Percentiles rank a stretch among this genome's conserved stretches.
phyloP scores from a whole-genome alignment of 2,888 invertebrate species.

The Drosophila demipolita region DNA sequence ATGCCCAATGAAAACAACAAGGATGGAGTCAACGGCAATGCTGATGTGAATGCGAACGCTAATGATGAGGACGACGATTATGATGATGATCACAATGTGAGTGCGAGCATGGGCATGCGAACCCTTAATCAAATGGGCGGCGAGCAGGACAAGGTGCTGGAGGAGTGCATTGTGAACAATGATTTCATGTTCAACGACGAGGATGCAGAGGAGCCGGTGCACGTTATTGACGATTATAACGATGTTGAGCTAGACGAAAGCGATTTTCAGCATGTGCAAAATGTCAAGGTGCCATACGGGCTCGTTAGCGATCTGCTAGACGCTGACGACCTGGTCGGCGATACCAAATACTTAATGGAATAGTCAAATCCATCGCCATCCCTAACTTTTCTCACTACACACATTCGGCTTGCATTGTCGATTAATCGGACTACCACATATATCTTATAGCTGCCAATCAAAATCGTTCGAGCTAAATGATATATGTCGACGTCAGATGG shows the following conservation, averaged over 20 bases:
- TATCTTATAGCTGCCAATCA: neutral
- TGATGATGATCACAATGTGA: slow-evolving; percentile 31
- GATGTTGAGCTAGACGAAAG: slow-evolving; percentile 53
- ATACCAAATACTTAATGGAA: slow-evolving; percentile 63
- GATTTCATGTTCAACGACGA: slow-evolving; percentile 73
- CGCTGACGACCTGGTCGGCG: slow-evolving; percentile 56
- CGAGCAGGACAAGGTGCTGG: slow-evolving; percentile 63
- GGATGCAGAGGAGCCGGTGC: slow-evolving; percentile 38
- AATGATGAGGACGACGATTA: slow-evolving; percentile 17
- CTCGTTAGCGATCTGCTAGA: slow-evolving; percentile 56
- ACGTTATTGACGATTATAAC: slow-evolving; percentile 35
- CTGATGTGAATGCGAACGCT: neutral
- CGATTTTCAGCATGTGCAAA: slow-evolving; percentile 50
- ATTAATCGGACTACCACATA: slow-evolving; percentile 2
- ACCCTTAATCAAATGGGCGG: slow-evolving; percentile 30
- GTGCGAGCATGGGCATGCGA: slow-evolving; percentile 24
- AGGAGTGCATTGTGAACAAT: slow-evolving; percentile 76
- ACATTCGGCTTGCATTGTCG: neutral
- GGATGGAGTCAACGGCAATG: neutral
- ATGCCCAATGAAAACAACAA: slow-evolving; percentile 10
- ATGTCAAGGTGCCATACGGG: slow-evolving; percentile 51
- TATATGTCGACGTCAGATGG: neutral
- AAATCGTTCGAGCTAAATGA: neutral
- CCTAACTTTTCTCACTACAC: neutral
- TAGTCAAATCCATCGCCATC: slow-evolving; percentile 12